A percentile compares a stretch with the other conserved stretches of the same genome.
phyloP scores from a whole-genome alignment of 2,888 invertebrate species.

The Agrochola circellaris region DNA sequence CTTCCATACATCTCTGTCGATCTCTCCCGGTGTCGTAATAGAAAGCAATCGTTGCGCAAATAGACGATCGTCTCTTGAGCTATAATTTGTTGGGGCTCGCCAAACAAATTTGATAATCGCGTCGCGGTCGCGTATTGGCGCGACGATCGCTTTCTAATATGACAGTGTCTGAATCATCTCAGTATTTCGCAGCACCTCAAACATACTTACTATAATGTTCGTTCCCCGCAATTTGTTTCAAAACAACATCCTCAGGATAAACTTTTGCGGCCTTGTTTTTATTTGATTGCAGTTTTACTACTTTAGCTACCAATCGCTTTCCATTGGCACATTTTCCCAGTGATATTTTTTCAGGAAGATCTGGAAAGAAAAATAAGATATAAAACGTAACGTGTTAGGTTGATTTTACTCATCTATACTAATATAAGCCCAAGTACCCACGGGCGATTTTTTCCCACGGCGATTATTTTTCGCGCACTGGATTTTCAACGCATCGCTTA shows the following conservation, averaged over 20 bases:
- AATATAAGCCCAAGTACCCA: neutral
- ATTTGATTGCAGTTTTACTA: slow-evolving; percentile 67
- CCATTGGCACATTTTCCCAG: slow-evolving; percentile 83
- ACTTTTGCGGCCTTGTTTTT: slow-evolving; percentile 18
- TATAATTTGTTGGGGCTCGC: no score
- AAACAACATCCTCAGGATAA: slow-evolving; percentile 26
- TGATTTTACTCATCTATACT: neutral
- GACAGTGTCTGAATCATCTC: neutral
- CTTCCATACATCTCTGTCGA: no score
- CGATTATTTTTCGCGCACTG: no score
- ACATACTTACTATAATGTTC: slow-evolving; percentile 48
- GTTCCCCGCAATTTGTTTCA: slow-evolving; percentile 45
- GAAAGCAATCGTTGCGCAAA: no score
- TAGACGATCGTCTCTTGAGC: no score
- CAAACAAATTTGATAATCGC: neutral
- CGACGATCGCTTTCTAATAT: neutral
- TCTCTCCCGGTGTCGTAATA: no score
- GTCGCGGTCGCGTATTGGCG: neutral
- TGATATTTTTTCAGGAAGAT: slow-evolving; percentile 84
- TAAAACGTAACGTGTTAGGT: neutral
- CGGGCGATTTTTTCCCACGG: no score
- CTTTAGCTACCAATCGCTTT: slow-evolving; percentile 82
- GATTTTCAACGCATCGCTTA: no score
- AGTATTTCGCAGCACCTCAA: neutral
- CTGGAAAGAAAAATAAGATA: slow-evolving; percentile 72